Percentiles rank a stretch among this genome's conserved stretches.
These are phyloP conservation scores for Anthopleura xanthogrammica DNA, from an alignment of 92 coral and sea anemone species.

Conservation along the genomic window DNA sequence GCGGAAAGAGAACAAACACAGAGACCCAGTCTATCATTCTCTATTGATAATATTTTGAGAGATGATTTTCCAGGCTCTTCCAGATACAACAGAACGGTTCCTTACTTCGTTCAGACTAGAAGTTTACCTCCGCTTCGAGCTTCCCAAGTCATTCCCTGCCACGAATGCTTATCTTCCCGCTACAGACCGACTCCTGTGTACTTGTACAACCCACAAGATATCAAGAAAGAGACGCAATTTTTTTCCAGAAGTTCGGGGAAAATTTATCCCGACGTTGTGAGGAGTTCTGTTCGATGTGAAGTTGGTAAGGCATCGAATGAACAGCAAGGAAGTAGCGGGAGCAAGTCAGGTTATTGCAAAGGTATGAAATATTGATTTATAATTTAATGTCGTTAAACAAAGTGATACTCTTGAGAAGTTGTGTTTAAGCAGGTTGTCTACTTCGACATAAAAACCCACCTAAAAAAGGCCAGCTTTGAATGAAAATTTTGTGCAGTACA, in stretches of 20 bases:
- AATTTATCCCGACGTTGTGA: neutral
- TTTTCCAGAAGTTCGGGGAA: neutral
- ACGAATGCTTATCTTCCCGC: slow-evolving; percentile 26
- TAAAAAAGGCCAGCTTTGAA: neutral
- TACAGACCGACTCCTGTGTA: slow-evolving; percentile 20
- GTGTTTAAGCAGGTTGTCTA: neutral
- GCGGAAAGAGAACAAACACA: slow-evolving; percentile 27
- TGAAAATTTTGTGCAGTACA: neutral
- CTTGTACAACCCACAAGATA: slow-evolving; percentile 18
- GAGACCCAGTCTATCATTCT: slow-evolving; percentile 45
- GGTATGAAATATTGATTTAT: slow-evolving; percentile 8
- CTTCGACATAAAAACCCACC: neutral
- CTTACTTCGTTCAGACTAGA: neutral
- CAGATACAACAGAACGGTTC: slow-evolving; percentile 19
- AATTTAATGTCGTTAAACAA: slow-evolving; percentile 9
- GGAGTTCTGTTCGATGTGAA: slow-evolving; percentile 16
- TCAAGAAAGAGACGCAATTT: neutral
- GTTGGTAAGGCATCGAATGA: neutral
- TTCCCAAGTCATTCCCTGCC: slow-evolving; percentile 16
- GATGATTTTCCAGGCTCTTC: slow-evolving; percentile 64
- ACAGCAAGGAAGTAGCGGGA: neutral
- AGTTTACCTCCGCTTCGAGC: neutral
- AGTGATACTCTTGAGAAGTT: slow-evolving; percentile 15
- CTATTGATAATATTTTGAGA: slow-evolving; percentile 62
- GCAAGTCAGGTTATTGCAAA: slow-evolving; percentile 13